These are phyloP conservation scores for Nymphicus hollandicus DNA, from an alignment of 2,113 vertebrate genomes.

Conservation along the genomic window DNA sequence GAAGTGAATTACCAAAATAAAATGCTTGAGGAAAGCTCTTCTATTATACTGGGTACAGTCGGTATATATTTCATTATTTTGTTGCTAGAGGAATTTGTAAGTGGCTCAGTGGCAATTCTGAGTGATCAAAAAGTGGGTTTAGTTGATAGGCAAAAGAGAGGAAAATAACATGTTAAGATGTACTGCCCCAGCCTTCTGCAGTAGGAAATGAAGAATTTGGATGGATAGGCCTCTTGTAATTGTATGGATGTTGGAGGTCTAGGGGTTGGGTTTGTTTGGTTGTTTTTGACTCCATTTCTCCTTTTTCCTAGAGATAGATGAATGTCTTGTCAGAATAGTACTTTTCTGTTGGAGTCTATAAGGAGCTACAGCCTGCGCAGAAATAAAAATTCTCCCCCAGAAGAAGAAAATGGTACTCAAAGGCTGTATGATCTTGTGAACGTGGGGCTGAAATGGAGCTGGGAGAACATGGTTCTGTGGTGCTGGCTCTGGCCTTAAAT, in stretches of 20 bases:
- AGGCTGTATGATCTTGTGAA: neutral
- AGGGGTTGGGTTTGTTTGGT: neutral
- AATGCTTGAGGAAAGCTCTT: neutral
- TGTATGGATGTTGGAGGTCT: neutral
- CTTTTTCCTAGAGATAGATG: neutral
- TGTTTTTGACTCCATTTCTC: neutral
- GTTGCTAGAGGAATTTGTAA: neutral
- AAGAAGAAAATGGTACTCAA: neutral
- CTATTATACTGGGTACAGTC: neutral
- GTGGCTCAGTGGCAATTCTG: neutral
- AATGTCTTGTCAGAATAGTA: neutral
- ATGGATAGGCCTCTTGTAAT: neutral
- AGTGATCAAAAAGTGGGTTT: neutral
- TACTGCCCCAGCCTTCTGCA: neutral
- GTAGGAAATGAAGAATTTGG: neutral
- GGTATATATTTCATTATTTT: neutral
- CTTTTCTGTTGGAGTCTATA: neutral
- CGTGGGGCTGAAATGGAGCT: neutral
- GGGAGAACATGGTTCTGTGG: fast-evolving
- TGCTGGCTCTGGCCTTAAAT: neutral
- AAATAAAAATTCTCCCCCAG: neutral
- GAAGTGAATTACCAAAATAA: neutral
- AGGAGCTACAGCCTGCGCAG: neutral
- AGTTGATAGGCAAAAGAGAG: neutral
- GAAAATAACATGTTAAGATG: neutral